Conservation (phyloP, 2,113 vertebrate species). For the Cathartes aura region DNA sequence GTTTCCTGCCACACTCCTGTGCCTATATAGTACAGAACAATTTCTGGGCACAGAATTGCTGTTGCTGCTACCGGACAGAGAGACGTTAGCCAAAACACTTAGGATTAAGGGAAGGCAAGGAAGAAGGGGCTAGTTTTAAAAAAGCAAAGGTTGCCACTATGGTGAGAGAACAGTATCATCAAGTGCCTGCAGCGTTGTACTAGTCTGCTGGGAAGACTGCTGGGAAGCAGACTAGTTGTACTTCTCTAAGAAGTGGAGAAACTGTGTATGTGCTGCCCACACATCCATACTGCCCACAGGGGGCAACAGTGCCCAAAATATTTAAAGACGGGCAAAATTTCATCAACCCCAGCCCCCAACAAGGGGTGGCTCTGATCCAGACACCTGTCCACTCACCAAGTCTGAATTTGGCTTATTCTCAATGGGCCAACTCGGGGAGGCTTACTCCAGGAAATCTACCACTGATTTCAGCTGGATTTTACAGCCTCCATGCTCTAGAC, state of each 20-base stretch:
- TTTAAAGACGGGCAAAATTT: background rate
- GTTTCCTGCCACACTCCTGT: background rate
- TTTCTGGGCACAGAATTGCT: background rate
- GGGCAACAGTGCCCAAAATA: conserved; percentile 9
- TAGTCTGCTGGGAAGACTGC: background rate
- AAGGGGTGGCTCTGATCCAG: background rate
- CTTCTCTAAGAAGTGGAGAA: background rate
- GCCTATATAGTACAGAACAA: background rate
- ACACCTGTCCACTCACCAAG: background rate
- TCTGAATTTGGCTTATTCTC: background rate
- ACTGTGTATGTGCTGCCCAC: background rate
- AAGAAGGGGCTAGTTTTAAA: background rate
- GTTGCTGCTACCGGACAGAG: background rate
- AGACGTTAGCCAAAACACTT: background rate
- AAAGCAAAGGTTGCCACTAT: background rate
- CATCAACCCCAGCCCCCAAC: background rate
- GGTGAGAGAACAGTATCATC: background rate
- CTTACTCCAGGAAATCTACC: background rate
- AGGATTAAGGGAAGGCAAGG: background rate
- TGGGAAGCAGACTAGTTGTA: background rate
- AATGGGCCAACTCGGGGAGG: background rate
- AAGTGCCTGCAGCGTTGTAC: background rate
- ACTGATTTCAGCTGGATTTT: background rate
- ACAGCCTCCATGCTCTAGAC: background rate
- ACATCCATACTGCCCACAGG: background rate